Base-by-base conservation (phyloP, 1,140 invertebrate species). In the Phthorimaea operculella region DNA sequence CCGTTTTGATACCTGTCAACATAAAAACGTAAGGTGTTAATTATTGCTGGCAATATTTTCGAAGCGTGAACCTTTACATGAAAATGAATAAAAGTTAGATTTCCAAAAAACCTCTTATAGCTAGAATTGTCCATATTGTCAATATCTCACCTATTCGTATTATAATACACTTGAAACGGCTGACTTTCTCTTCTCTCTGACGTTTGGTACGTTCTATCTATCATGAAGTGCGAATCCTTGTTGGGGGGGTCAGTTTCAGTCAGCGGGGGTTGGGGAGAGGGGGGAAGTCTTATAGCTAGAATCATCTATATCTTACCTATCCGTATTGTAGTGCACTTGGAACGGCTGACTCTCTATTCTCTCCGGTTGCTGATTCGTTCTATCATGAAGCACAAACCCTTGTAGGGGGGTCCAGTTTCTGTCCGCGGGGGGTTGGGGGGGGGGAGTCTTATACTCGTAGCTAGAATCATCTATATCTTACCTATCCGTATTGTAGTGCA, bases 1-100 rank as follows among this genome's bases (percentile, higher is more conserved):
- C 82, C 80, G 67, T 86, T 86, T 58, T 83, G 80, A 57, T 79
- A 81, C 54, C 79, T 70, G 50, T 83, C 72, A 57, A 11, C 39
- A 11, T 4, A 28, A 2, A 28, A 28, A 28, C 21, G 6, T 28
- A 28, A 28, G n/a, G n/a, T n/a, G n/a, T n/a, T 28, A 28, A 28
- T 28, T 4, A 28, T 28, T 4, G 6, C 21, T 4, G 21, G 21
- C n/a, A 28, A 6, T 28, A 28, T 4, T 28, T 6, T 6, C 21
- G 2, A 28, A 28, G 21, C n/a, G n/a, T n/a, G n/a, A n/a, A n/a
- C 2, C 21, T 28, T 6, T 28, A 28, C 21, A 28, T 6, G 6
- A 28, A 2, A 28, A 6, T 28, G 2, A 4, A 4, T 4, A 28
- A 28, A 28, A 2, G 21, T 28, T 28, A 28, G 21, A 28, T 28